Evolutionary conservation across 2,888 invertebrate species (phyloP).

Genomic region (Mesorhabditis spiculigera): DNA sequence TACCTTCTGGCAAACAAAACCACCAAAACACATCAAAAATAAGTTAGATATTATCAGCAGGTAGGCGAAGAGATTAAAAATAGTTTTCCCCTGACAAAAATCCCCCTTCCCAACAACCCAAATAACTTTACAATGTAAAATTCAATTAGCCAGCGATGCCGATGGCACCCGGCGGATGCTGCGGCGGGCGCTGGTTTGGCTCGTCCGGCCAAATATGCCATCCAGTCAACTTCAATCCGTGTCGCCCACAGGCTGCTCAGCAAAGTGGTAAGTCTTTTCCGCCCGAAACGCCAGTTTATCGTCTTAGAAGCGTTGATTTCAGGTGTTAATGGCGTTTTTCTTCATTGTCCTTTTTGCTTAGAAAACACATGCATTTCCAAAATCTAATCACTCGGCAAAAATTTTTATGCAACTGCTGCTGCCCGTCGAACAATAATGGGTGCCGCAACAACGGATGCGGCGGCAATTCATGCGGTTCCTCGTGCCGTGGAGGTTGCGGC

Average conservation of each 20-base stretch:
- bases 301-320: too few species aligned
- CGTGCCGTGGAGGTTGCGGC: too few species aligned
- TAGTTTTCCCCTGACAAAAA: background rate
- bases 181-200: background rate
- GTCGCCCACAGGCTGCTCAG: background rate
- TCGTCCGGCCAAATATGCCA: background rate
- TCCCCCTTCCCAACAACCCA: background rate
- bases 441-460: too few species aligned
- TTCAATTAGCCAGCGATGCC: too few species aligned
- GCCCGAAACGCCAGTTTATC: background rate
- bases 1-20: background rate
- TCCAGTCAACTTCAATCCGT: constrained; percentile 4
- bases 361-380: background rate
- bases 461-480: too few species aligned
- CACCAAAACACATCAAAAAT: background rate
- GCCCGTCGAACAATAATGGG: too few species aligned
- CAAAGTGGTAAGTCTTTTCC: background rate
- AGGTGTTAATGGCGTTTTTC: too few species aligned
- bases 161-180: background rate
- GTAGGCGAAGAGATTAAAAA: background rate
- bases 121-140: background rate
- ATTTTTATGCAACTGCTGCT: background rate
- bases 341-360: too few species aligned
- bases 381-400: constrained; percentile 1
- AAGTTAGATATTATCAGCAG: background rate